Conservation (phyloP, 2,888 invertebrate genomes). For the Catotricha subobsoleta region DNA sequence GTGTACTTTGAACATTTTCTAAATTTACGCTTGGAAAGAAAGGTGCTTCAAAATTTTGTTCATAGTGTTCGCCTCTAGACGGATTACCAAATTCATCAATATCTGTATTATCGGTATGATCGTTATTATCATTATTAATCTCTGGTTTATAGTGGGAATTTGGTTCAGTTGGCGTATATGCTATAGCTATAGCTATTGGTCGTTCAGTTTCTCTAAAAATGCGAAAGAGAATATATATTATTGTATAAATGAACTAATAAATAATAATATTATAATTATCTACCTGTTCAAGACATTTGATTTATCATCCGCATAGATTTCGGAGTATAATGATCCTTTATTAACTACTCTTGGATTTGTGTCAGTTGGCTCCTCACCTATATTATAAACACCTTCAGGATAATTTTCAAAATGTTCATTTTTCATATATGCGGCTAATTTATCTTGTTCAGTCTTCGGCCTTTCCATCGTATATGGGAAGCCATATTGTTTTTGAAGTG, state of each 20-base stretch:
- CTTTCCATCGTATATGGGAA: constrained; percentile 47
- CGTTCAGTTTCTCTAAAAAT: constrained; percentile 32
- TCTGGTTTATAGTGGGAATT: constrained; percentile 24
- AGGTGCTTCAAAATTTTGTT: constrained; percentile 45
- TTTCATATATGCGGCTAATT: constrained; percentile 17
- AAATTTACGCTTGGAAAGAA: constrained; percentile 47
- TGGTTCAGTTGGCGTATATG: constrained; percentile 39
- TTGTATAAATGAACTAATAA: too few relatives aligned
- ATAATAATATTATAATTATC: too few relatives aligned
- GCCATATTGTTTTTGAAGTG: constrained; percentile 28
- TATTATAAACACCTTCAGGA: constrained; percentile 8
- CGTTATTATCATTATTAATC: constrained; percentile 19
- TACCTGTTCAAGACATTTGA: too few relatives aligned
- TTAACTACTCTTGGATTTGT: constrained; percentile 31
- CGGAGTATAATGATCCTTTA: constrained; percentile 17
- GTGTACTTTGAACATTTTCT: constrained; percentile 31
- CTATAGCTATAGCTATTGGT: constrained; percentile 43
- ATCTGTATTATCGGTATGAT: too few relatives aligned
- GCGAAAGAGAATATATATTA: too few relatives aligned
- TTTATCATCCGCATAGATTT: too few relatives aligned
- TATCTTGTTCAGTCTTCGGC: constrained; percentile 32
- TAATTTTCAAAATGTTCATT: too few relatives aligned
- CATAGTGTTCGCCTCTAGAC: constrained; percentile 24
- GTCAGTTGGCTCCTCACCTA: constrained; percentile 22
- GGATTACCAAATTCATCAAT: constrained; percentile 9